Conservation (phyloP, 2,888 invertebrate genomes). For the Gonocerus acuteangulatus region DNA sequence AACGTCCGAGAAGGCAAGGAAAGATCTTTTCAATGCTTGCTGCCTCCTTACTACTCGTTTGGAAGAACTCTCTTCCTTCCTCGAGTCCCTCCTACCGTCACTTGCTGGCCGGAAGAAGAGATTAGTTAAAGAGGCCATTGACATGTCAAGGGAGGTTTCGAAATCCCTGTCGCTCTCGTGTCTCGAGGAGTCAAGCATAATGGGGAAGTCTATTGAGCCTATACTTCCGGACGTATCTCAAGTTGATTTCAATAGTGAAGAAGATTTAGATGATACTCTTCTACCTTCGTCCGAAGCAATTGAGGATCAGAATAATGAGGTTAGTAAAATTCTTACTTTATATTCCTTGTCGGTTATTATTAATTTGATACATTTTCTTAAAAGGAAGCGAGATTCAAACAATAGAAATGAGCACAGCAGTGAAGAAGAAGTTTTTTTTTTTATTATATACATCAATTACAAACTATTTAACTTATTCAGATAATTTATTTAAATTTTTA, state of each 20-base stretch:
- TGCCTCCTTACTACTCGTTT: conserved; percentile 52
- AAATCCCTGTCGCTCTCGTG: conserved; percentile 35
- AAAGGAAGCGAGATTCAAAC: too few relatives aligned
- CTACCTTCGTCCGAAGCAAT: neutral
- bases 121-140: conserved; percentile 50
- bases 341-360: neutral
- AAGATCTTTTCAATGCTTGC: conserved; percentile 46
- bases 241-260: conserved; percentile 39
- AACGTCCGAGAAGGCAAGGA: conserved; percentile 43
- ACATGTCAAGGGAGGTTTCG: conserved; percentile 40
- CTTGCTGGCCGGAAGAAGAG: conserved; percentile 48
- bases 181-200: conserved; percentile 32
- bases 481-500: too few relatives aligned
- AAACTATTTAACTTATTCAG: too few relatives aligned
- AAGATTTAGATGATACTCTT: conserved; percentile 35
- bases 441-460: neutral
- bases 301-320: conserved; percentile 14
- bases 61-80: conserved; percentile 58
- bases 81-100: conserved; percentile 52
- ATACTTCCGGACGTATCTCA: conserved; percentile 39
- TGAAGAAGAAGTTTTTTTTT: neutral
- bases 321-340: neutral
- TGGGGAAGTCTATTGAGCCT: conserved; percentile 30
- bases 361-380: too few relatives aligned
- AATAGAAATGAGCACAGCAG: too few relatives aligned